Percentiles rank a stretch among this genome's conserved stretches.
These are phyloP conservation scores for Halcyon malimbica DNA, from an alignment of 2,113 vertebrate species.

Conservation along the genomic window DNA sequence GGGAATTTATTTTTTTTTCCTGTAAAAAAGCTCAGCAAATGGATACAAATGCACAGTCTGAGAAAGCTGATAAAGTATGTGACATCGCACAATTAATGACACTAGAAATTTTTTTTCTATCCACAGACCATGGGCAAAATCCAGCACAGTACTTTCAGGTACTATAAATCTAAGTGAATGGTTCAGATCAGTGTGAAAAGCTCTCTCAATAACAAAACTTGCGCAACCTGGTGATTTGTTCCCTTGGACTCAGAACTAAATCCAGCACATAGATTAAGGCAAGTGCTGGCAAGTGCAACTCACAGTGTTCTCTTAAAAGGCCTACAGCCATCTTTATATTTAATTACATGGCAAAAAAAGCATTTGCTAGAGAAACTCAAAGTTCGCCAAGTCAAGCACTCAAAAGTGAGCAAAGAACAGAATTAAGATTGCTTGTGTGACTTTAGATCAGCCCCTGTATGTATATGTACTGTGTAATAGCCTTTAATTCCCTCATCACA, in stretches of 20 bases:
- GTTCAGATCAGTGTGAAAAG: constrained; percentile 28
- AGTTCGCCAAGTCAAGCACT: not conserved
- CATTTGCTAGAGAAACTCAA: not conserved
- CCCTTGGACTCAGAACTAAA: not conserved
- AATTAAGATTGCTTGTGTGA: constrained; percentile 16
- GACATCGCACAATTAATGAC: constrained; percentile 32
- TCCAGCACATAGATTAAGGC: not conserved
- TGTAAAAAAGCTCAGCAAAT: not conserved
- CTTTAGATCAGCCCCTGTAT: not conserved
- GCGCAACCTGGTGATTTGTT: constrained; percentile 19
- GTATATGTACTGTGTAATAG: constrained; percentile 3
- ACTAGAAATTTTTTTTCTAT: not conserved
- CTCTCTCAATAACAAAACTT: constrained; percentile 21
- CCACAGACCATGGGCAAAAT: constrained; percentile 13
- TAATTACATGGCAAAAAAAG: constrained; percentile 29
- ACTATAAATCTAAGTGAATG: constrained; percentile 25
- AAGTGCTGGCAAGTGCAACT: not conserved
- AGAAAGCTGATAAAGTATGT: constrained; percentile 4
- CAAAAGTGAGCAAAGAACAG: constrained; percentile 12
- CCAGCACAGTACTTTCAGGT: not conserved
- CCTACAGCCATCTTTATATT: not conserved
- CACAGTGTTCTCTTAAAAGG: not conserved
- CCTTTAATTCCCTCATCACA: constrained; percentile 60
- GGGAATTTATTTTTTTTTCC: no score
- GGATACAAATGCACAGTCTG: constrained; percentile 6